phyloP scores from a whole-genome alignment of 2,113 vertebrate genomes.

The Parotia lawesii region DNA sequence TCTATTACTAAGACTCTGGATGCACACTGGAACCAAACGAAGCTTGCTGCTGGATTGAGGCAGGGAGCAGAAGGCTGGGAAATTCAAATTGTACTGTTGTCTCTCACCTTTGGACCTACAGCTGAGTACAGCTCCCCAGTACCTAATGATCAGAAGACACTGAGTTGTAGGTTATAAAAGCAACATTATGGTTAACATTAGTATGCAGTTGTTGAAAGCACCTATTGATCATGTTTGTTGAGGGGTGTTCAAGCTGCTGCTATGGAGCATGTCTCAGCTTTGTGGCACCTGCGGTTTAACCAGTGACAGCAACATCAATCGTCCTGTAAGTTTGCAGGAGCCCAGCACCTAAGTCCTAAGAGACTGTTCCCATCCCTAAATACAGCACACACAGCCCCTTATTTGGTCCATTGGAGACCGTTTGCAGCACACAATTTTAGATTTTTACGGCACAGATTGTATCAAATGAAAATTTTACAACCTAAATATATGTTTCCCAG shows the following conservation, averaged over 20 bases:
- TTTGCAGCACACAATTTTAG: background rate
- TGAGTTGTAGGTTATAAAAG: background rate
- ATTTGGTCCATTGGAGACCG: fast-evolving
- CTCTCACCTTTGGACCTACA: background rate
- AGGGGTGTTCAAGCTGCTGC: background rate
- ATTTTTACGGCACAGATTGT: background rate
- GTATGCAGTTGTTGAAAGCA: background rate
- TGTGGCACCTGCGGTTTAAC: background rate
- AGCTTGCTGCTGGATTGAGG: background rate
- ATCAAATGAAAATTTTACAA: background rate
- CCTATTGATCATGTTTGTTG: background rate
- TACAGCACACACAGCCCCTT: background rate
- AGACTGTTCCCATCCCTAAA: background rate
- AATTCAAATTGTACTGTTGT: background rate
- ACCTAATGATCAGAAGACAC: background rate
- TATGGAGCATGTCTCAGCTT: background rate
- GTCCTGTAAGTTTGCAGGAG: background rate
- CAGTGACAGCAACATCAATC: background rate
- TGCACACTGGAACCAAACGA: background rate
- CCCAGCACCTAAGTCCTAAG: background rate
- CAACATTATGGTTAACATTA: background rate
- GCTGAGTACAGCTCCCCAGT: background rate
- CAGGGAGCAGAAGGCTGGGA: background rate
- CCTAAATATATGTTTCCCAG: background rate
- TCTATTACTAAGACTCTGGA: background rate